These are phyloP conservation scores for Pseudopipra pipra DNA, from an alignment of 2,113 vertebrate genomes.

Conservation along the genomic window DNA sequence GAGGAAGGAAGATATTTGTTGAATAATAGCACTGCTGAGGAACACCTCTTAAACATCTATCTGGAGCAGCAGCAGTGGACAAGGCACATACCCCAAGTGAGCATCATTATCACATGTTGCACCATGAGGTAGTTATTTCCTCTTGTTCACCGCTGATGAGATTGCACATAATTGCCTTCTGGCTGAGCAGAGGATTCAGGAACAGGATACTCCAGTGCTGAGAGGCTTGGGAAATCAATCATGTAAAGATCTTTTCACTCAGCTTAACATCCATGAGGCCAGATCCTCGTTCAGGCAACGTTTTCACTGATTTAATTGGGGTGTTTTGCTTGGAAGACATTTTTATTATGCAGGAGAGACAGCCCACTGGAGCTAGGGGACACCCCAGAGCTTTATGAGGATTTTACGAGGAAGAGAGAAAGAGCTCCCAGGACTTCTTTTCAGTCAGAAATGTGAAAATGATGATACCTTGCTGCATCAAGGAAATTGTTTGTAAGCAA, in stretches of 20 bases:
- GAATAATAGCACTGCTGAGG: neutral
- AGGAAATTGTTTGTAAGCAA: neutral
- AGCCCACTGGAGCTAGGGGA: neutral
- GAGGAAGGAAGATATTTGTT: neutral
- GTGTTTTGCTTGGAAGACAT: neutral
- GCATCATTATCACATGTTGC: neutral
- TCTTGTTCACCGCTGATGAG: conserved; percentile 21
- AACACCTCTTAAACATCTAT: neutral
- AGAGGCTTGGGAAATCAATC: conserved; percentile 39
- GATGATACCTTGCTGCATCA: neutral
- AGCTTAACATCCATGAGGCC: neutral
- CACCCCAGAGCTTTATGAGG: neutral
- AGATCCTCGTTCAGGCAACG: neutral
- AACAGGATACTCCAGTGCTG: neutral
- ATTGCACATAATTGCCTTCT: conserved; percentile 37
- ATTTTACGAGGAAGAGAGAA: neutral
- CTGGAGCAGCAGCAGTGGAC: neutral
- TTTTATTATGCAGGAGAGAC: neutral
- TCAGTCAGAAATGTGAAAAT: neutral
- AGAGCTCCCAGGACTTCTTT: neutral
- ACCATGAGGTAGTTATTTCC: neutral
- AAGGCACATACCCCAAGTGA: neutral
- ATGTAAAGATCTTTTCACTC: neutral
- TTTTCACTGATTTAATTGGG: neutral
- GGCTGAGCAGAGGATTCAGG: conserved; percentile 4